Evolutionary conservation across 2,113 vertebrate species (phyloP).

Genomic region (Cryptotis parvus): DNA sequence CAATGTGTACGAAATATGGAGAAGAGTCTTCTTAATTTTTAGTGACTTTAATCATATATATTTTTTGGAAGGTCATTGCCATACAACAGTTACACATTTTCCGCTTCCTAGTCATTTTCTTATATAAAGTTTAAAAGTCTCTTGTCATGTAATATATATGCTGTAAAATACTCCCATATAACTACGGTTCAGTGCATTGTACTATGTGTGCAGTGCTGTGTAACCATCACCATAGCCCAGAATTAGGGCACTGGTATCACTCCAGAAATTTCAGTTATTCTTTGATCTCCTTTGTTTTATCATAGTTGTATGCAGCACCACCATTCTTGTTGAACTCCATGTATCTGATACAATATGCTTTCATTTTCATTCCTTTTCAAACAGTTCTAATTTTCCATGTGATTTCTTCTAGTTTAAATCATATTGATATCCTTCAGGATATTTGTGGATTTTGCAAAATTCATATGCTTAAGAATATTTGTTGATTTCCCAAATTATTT

Average conservation of each 20-base stretch:
- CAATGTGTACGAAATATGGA: not conserved
- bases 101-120: conserved; percentile 31
- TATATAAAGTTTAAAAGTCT: not conserved
- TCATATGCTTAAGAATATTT: too few species aligned
- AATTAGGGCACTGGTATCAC: not conserved
- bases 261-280: not conserved
- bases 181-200: not conserved
- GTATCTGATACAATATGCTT: not conserved
- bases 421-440: too few species aligned
- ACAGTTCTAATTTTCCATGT: too few species aligned
- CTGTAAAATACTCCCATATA: not conserved
- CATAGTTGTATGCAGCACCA: not conserved
- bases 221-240: not conserved
- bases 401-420: too few species aligned
- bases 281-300: not conserved
- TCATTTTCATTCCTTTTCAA: too few species aligned
- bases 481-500: too few species aligned
- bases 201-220: not conserved
- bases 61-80: too few species aligned
- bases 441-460: too few species aligned
- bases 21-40: not conserved
- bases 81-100: not conserved
- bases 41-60: conserved; percentile 8
- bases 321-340: not conserved
- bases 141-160: not conserved